Percentiles rank a stretch among this genome's conserved stretches.
Evolutionary conservation across 1,140 invertebrate genomes (phyloP).

Genomic region (Drosophila kanapiae): DNA sequence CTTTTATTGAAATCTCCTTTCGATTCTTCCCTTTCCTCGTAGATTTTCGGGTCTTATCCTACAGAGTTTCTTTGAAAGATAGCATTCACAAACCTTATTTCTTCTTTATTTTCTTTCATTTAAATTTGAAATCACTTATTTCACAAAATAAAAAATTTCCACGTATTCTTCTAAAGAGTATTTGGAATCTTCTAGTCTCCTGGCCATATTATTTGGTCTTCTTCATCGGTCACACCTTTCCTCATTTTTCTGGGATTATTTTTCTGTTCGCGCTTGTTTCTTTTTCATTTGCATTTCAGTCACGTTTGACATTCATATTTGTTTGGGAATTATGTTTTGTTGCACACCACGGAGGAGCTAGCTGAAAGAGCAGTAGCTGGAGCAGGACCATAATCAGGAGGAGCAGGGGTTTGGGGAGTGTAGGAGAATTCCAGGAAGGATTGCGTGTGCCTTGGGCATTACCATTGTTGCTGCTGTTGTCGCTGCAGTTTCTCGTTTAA

Average conservation of each 20-base stretch:
- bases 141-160: neutral
- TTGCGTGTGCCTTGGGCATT: conserved; percentile 67
- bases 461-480: conserved; percentile 53
- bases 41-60: neutral
- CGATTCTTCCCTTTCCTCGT: neutral
- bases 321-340: conserved; percentile 70
- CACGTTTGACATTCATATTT: conserved; percentile 80
- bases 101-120: neutral
- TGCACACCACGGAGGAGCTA: conserved; percentile 21
- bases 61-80: too few species aligned
- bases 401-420: neutral
- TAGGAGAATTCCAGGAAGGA: conserved; percentile 25
- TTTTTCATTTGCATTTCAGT: conserved; percentile 70
- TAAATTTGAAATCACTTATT: neutral
- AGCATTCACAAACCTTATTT: neutral
- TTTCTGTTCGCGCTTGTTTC: conserved; percentile 8
- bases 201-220: neutral
- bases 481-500: conserved; percentile 74
- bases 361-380: conserved; percentile 16
- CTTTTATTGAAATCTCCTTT: neutral
- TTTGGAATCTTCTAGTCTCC: neutral
- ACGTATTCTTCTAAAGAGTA: neutral
- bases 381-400: neutral
- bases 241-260: conserved; percentile 25
- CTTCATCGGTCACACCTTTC: conserved; percentile 5